These are phyloP conservation scores for Eurytoma adleriae DNA, from an alignment of 2,888 invertebrate species.

Conservation along the genomic window DNA sequence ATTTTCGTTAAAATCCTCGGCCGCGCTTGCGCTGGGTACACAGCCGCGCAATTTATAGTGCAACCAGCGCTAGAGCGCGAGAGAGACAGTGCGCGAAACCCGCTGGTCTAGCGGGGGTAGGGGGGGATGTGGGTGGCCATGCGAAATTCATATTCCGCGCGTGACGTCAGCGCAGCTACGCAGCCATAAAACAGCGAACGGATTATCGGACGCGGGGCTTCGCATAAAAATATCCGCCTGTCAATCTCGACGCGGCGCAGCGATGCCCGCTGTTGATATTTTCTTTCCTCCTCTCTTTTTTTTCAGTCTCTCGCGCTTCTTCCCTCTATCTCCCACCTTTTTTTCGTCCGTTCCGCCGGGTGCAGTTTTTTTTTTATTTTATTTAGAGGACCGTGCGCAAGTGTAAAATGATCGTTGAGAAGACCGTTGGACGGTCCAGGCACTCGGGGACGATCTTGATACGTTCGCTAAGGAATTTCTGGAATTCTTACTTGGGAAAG, in stretches of 20 bases:
- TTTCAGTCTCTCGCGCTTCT: background rate
- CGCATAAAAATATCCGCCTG: constrained; percentile 73
- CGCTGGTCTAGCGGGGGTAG: background rate
- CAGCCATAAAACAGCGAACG: constrained; percentile 72
- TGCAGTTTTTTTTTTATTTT: constrained; percentile 19
- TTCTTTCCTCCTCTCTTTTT: constrained; percentile 1
- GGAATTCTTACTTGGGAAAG: constrained; percentile 33
- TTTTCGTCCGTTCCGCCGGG: constrained; percentile 16
- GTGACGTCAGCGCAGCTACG: constrained; percentile 65
- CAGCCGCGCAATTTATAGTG: constrained; percentile 48
- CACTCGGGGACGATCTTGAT: constrained; percentile 47
- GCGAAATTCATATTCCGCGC: constrained; percentile 57
- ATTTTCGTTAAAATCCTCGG: constrained; percentile 56
- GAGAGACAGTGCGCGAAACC: constrained; percentile 26
- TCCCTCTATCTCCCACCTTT: constrained; percentile 7
- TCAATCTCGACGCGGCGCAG: constrained; percentile 63
- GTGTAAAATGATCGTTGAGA: constrained; percentile 47
- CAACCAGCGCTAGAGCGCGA: constrained; percentile 48
- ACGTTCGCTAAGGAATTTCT: constrained; percentile 34
- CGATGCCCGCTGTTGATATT: constrained; percentile 46
- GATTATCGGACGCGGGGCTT: constrained; percentile 73
- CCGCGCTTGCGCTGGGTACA: constrained; percentile 20
- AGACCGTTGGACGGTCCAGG: constrained; percentile 7
- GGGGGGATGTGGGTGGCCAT: constrained; percentile 17
- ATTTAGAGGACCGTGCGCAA: constrained; percentile 7